phyloP scores from a whole-genome alignment of 2,113 vertebrate genomes.

The Caretta caretta region DNA sequence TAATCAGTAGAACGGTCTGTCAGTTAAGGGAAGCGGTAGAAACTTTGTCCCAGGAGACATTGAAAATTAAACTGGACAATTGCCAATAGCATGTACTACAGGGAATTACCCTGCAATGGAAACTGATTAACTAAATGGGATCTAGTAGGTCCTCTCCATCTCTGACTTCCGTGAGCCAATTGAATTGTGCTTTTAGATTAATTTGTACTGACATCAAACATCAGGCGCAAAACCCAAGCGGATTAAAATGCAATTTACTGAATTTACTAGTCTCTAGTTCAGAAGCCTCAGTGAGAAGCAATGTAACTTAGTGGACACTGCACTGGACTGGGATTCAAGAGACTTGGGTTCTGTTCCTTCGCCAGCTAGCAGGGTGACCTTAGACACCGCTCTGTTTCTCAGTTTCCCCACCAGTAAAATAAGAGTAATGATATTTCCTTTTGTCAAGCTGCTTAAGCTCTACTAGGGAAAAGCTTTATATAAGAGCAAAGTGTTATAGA shows the following conservation, averaged over 20 bases:
- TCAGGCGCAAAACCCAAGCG: not conserved
- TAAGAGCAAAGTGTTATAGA: not conserved
- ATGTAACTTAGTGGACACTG: not conserved
- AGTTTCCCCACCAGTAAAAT: not conserved
- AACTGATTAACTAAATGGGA: not conserved
- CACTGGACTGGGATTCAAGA: not conserved
- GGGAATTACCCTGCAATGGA: accelerated
- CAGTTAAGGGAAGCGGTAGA: not conserved
- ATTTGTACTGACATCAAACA: not conserved
- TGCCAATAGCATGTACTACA: slow-evolving; percentile 4
- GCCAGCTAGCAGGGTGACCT: not conserved
- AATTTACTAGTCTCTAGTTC: not conserved
- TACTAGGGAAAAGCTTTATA: not conserved
- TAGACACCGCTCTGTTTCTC: not conserved
- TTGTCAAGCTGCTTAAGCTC: not conserved
- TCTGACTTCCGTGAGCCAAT: not conserved
- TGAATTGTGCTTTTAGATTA: not conserved
- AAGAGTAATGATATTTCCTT: not conserved
- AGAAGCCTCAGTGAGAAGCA: not conserved
- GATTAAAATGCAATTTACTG: not conserved
- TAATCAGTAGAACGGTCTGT: not conserved
- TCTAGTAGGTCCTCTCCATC: accelerated
- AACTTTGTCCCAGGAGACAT: slow-evolving; percentile 33
- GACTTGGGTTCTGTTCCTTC: not conserved
- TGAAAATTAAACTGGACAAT: not conserved